These are phyloP conservation scores for Callocephalon fimbriatum DNA, from an alignment of 2,113 vertebrate species.

Conservation along the genomic window DNA sequence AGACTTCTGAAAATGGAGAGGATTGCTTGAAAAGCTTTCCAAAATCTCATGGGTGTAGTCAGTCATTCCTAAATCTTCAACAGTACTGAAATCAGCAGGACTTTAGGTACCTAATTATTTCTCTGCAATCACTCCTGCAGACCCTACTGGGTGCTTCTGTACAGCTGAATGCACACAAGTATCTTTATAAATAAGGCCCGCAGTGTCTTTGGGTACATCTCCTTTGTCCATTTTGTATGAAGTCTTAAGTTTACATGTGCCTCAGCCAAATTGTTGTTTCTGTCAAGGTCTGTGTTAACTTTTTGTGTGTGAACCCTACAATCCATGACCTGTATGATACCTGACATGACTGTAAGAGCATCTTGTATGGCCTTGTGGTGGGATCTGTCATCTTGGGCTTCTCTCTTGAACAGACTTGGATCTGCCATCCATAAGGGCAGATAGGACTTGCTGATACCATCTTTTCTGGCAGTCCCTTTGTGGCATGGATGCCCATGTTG, in stretches of 20 bases:
- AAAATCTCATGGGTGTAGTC: neutral
- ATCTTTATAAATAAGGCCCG: neutral
- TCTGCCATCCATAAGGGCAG: neutral
- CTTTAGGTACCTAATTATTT: neutral
- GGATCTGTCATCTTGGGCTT: neutral
- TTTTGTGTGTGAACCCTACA: accelerated
- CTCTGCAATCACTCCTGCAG: neutral
- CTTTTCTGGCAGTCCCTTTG: neutral
- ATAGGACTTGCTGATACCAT: neutral
- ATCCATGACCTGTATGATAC: accelerated
- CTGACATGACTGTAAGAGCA: neutral
- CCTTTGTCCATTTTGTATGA: neutral
- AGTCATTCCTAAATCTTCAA: neutral
- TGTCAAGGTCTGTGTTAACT: neutral
- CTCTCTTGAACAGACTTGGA: neutral
- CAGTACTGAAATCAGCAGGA: neutral
- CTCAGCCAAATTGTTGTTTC: neutral
- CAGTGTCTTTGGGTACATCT: neutral
- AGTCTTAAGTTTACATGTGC: accelerated
- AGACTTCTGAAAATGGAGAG: neutral
- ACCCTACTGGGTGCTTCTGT: neutral
- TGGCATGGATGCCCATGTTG: neutral
- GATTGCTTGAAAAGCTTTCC: neutral
- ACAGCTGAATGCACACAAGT: neutral
- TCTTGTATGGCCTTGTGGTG: neutral